These are phyloP conservation scores for Pissodes strobi DNA, from an alignment of 1,140 invertebrate species.

Conservation along the genomic window DNA sequence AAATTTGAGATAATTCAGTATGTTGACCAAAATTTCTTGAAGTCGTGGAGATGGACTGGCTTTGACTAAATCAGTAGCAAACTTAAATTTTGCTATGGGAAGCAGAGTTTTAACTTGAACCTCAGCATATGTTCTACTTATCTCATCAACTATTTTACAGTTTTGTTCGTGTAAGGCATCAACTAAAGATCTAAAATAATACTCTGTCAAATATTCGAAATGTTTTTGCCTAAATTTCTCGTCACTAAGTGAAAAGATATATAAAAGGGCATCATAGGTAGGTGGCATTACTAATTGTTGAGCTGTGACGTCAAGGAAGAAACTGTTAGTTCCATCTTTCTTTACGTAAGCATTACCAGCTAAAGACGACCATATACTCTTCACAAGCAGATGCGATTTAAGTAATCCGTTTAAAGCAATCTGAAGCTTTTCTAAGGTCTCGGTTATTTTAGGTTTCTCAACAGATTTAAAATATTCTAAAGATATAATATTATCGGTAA, in stretches of 20 bases:
- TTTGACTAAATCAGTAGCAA: not conserved
- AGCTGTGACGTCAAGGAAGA: slow-evolving; percentile 1
- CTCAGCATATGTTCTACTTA: slow-evolving; percentile 4
- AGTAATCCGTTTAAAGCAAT: not conserved
- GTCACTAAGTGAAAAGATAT: slow-evolving; percentile 20
- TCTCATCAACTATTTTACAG: not conserved
- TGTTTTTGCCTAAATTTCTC: slow-evolving; percentile 26
- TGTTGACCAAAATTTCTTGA: slow-evolving; percentile 10
- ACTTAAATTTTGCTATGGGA: not conserved
- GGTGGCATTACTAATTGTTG: slow-evolving; percentile 8
- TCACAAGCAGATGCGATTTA: slow-evolving; percentile 1
- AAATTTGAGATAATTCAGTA: slow-evolving; percentile 16
- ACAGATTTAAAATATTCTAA: not conserved
- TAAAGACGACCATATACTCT: not conserved
- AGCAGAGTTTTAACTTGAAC: slow-evolving; percentile 1
- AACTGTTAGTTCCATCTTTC: not conserved
- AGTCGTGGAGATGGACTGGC: not conserved
- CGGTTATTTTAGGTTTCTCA: not conserved
- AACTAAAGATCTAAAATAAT: slow-evolving; percentile 11
- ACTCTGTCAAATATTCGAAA: not conserved
- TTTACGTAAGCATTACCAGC: slow-evolving; percentile 12
- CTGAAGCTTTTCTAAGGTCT: slow-evolving; percentile 8
- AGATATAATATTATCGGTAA: not conserved
- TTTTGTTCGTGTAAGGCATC: not conserved
- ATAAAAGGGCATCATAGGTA: slow-evolving; percentile 20